These are phyloP conservation scores for Zonotrichia albicollis DNA, from an alignment of 2,797 vertebrate species.

Conservation along the genomic window DNA sequence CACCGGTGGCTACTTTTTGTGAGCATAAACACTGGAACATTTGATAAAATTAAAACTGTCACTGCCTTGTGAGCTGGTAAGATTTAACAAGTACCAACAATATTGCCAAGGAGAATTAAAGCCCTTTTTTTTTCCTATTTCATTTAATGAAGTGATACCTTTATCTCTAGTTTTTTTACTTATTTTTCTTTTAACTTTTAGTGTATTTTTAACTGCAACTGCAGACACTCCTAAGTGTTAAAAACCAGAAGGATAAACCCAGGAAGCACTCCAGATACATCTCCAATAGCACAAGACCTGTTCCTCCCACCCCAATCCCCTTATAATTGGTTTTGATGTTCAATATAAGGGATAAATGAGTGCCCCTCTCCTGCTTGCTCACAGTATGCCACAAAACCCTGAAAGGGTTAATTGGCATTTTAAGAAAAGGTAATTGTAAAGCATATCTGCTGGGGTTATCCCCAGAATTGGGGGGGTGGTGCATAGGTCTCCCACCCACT, in stretches of 20 bases:
- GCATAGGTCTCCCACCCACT: conserved; percentile 77
- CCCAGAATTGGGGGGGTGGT: conserved; percentile 72
- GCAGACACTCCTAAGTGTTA: neutral
- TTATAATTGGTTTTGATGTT: conserved; percentile 60
- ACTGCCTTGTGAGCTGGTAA: conserved; percentile 37
- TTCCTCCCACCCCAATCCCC: neutral
- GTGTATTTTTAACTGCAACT: conserved; percentile 21
- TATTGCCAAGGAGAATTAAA: conserved; percentile 8
- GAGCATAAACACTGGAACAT: conserved; percentile 29
- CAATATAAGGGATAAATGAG: conserved; percentile 67
- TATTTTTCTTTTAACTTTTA: neutral
- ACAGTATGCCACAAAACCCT: conserved; percentile 68
- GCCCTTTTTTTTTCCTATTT: conserved; percentile 14
- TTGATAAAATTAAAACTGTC: conserved; percentile 63
- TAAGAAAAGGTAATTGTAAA: conserved; percentile 77
- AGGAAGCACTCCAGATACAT: conserved; percentile 28
- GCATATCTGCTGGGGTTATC: conserved; percentile 70
- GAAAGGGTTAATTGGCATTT: conserved; percentile 81
- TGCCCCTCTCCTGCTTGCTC: conserved; percentile 67
- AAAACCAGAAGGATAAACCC: neutral
- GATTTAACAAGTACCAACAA: conserved; percentile 38
- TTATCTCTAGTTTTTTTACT: conserved; percentile 31
- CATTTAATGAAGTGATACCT: neutral
- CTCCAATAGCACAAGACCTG: conserved; percentile 5
- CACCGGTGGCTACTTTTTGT: conserved; percentile 53